Evolutionary conservation across 2,888 invertebrate genomes (phyloP), one percentile per base, ranked within the genome.

Genomic region (Leptura quadrifasciata): DNA sequence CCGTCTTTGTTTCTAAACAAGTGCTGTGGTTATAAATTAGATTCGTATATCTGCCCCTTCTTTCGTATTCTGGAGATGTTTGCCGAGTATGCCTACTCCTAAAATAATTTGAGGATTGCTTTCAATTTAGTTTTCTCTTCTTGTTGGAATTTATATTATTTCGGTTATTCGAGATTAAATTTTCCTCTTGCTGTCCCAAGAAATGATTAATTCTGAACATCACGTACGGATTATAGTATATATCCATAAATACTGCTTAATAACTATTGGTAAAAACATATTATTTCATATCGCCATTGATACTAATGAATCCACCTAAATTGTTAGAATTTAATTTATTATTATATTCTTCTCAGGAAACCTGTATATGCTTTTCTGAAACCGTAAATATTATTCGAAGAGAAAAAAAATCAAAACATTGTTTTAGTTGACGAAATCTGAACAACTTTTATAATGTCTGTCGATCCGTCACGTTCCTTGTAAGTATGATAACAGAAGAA

Each of bases 101-200:
- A 74, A 76, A 76, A 76, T 65, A 76, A 76, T 76, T 76, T 69
- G 65, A 65, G 76, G 76, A 76, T 76, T 76, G 76, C 71, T 75
- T 77, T 72, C 74, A 77, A 76, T 77, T 77, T 75, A 58, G 77
- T 73, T 71, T 72, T 72, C 64, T 57, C 68, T 47, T 61, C 63
- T 61, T 39, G 67, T 63, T 24, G 72, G 77, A 75, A 77, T 77
- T 67, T 55, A 55, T 68, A 69, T 73, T 69, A 75, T 77, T 72
- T 69, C 72, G 71, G 69, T 72, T 77, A 77, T 77, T 75, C 75
- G 69, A 68, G 77, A 77, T 77, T 74, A 77, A 77, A 77, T 72
- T 75, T 70, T 72, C 60, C 63, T 52, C 67, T 64, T 70, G 52
- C 55, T 61, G n/a, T 52, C 9, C 52, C n/a, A 24, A 24, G 52